Percentiles rank a stretch among this genome's conserved stretches.
These are phyloP conservation scores for Gallinago jamesoni DNA, from an alignment of 2,113 vertebrate species.

Conservation along the genomic window DNA sequence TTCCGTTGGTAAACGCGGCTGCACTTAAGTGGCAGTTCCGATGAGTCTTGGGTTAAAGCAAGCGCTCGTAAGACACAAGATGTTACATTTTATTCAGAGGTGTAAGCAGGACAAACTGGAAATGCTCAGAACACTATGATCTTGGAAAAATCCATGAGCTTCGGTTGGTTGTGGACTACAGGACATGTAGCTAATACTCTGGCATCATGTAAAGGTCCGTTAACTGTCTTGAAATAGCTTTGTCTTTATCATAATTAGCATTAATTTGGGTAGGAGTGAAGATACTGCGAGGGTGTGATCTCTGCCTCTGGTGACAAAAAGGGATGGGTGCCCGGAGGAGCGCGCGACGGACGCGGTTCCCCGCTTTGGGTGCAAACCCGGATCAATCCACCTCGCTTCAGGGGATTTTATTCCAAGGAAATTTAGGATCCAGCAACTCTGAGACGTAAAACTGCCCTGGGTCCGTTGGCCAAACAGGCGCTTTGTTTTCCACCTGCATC, in stretches of 20 bases:
- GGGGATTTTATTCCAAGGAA: not conserved
- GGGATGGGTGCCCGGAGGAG: not conserved
- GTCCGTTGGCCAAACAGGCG: not conserved
- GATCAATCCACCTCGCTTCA: not conserved
- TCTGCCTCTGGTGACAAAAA: slow-evolving; percentile 1
- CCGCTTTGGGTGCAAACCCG: not conserved
- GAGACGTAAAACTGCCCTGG: not conserved
- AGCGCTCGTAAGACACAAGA: not conserved
- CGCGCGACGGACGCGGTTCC: not conserved
- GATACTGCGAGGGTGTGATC: not conserved
- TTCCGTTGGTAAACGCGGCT: not conserved
- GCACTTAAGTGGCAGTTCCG: not conserved
- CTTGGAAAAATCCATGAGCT: not conserved
- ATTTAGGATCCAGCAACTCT: not conserved
- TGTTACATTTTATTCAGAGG: not conserved
- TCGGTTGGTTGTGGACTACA: slow-evolving; percentile 35
- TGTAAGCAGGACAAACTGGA: not conserved
- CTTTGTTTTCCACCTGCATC: slow-evolving; percentile 45
- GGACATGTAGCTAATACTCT: not conserved
- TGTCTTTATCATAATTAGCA: not conserved
- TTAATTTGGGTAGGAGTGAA: not conserved
- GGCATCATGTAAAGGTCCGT: not conserved
- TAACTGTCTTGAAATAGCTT: slow-evolving; percentile 3
- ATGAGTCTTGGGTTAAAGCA: not conserved
- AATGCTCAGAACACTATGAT: not conserved